Conservation (phyloP, 1,140 invertebrate genomes). For the Nomia melanderi region DNA sequence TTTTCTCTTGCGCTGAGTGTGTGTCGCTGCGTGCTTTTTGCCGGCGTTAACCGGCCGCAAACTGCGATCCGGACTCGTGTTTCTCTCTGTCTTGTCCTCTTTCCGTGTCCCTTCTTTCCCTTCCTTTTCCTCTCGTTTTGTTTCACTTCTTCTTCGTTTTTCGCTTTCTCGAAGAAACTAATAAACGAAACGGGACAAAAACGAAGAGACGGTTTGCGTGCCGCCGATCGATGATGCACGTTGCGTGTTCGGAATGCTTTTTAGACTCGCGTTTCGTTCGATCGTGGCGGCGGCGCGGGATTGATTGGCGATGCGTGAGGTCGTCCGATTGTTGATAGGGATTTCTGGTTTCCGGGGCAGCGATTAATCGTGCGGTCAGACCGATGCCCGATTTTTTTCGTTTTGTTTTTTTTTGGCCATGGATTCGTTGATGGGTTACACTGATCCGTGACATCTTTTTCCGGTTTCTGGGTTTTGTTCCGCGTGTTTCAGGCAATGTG, state of each 20-base stretch:
- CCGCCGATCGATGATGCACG: background rate
- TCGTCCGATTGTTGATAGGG: background rate
- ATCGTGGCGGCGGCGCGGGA: background rate
- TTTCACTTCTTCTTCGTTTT: background rate
- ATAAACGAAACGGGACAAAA: conserved; percentile 12
- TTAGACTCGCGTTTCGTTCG: conserved; percentile 1
- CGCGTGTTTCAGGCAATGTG: background rate
- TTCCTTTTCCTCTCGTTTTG: too few species aligned
- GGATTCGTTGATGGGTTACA: background rate
- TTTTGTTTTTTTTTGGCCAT: background rate
- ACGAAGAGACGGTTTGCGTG: background rate
- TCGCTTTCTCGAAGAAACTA: conserved; percentile 33
- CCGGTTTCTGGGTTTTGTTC: background rate
- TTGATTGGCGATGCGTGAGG: conserved; percentile 1
- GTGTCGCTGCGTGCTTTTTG: conserved; percentile 48
- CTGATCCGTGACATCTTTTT: background rate
- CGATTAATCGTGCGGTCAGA: conserved; percentile 7
- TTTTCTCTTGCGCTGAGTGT: background rate
- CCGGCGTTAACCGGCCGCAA: conserved; percentile 38
- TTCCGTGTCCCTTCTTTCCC: too few species aligned
- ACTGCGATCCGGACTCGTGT: background rate
- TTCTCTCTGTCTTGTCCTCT: too few species aligned
- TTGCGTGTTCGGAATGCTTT: background rate
- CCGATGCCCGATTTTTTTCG: background rate
- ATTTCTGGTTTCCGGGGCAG: conserved; percentile 4